phyloP scores from a whole-genome alignment of 2,888 invertebrate genomes.

The Lymantria dispar region DNA sequence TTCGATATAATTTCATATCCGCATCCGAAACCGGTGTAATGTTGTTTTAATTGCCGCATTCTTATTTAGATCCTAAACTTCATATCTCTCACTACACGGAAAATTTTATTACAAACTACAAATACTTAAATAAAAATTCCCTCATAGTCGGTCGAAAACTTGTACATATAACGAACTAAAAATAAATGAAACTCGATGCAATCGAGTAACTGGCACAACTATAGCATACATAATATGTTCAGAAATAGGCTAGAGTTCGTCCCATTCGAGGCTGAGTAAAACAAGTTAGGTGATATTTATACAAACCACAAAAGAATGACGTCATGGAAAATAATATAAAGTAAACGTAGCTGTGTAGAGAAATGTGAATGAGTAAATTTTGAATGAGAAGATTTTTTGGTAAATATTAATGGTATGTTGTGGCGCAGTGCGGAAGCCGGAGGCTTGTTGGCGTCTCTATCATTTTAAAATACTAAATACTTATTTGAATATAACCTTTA shows the following conservation, averaged over 20 bases:
- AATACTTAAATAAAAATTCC: slow-evolving; percentile 44
- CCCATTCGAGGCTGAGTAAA: slow-evolving; percentile 21
- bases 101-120: neutral
- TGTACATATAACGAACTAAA: slow-evolving; percentile 57
- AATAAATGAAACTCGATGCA: slow-evolving; percentile 48
- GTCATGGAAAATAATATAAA: slow-evolving; percentile 31
- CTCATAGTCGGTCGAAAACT: slow-evolving; percentile 37
- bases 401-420: slow-evolving; percentile 66
- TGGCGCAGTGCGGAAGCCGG: slow-evolving; percentile 62
- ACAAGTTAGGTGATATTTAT: slow-evolving; percentile 8
- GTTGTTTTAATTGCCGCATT: too few relatives aligned
- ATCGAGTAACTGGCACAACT: slow-evolving; percentile 31
- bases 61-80: too few relatives aligned
- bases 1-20: too few relatives aligned
- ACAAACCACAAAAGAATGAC: slow-evolving; percentile 31
- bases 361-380: slow-evolving; percentile 38
- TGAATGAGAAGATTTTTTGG: slow-evolving; percentile 60
- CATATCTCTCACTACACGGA: too few relatives aligned
- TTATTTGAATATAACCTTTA: slow-evolving; percentile 2
- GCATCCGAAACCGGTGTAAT: too few relatives aligned
- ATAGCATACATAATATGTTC: slow-evolving; percentile 29
- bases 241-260: slow-evolving; percentile 28
- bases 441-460: slow-evolving; percentile 28
- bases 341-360: neutral
- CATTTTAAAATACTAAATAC: slow-evolving; percentile 11